A percentile compares a stretch with the other conserved stretches of the same genome.
Evolutionary conservation across 2,797 vertebrate species (phyloP).

Genomic region (Columba guinea): DNA sequence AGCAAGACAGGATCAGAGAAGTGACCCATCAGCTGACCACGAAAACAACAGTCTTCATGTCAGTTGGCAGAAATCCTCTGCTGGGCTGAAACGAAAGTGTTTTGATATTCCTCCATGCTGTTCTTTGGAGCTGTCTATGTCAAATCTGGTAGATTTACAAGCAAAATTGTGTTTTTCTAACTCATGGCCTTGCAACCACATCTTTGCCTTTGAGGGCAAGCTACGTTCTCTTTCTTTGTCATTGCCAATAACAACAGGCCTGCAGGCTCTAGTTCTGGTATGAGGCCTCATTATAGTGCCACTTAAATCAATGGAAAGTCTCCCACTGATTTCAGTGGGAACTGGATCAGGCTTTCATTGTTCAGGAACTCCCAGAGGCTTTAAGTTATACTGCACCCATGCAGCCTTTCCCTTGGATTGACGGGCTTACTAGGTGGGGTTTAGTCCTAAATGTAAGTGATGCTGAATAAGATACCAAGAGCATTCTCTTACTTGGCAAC

Average conservation of each 20-base stretch:
- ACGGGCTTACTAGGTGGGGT: not conserved
- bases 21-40: not conserved
- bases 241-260: slow-evolving; percentile 18
- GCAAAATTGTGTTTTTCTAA: slow-evolving; percentile 17
- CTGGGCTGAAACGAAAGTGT: not conserved
- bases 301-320: slow-evolving; percentile 9
- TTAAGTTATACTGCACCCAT: not conserved
- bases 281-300: not conserved
- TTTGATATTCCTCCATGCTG: not conserved
- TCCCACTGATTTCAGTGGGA: not conserved
- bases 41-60: not conserved
- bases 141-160: slow-evolving; percentile 12
- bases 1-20: not conserved
- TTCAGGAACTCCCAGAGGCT: not conserved
- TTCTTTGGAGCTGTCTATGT: not conserved
- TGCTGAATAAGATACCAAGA: not conserved
- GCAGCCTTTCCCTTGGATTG: not conserved
- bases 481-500: not conserved
- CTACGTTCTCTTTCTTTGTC: not conserved
- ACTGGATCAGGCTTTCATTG: not conserved
- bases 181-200: slow-evolving; percentile 5
- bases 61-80: not conserved
- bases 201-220: not conserved
- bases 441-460: not conserved
- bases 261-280: not conserved